Evolutionary conservation across 23 tunicate genomes (phyloP).

Genomic region (Styela clava): DNA sequence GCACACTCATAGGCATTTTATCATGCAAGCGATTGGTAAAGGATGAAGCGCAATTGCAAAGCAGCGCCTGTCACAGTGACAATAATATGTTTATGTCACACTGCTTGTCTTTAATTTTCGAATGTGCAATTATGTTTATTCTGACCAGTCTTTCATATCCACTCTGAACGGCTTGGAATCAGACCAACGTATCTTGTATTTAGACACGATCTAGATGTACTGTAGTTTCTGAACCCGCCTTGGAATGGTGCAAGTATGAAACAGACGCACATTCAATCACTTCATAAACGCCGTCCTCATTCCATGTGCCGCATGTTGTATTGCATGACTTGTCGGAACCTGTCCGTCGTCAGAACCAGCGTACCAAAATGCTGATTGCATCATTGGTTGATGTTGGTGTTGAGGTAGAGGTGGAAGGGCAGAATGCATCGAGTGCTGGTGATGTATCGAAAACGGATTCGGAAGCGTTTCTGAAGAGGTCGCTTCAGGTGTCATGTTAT

Average conservation of each 20-base stretch:
- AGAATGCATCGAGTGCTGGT: conserved; percentile 36
- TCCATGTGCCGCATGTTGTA: conserved; percentile 42
- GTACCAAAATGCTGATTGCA: conserved; percentile 66
- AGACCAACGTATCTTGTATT: no score
- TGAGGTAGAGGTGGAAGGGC: conserved; percentile 18
- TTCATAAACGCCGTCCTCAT: conserved; percentile 38
- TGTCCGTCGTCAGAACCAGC: conserved; percentile 54
- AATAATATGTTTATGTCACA: neutral
- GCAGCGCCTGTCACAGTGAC: conserved; percentile 13
- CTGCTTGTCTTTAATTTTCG: no score
- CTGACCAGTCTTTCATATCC: no score
- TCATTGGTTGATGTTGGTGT: conserved; percentile 52
- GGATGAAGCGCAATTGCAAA: neutral
- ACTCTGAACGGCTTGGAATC: no score
- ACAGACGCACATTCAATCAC: conserved; percentile 5
- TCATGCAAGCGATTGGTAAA: no score
- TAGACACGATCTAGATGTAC: no score
- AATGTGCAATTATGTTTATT: no score
- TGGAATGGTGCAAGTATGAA: no score
- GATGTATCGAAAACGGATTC: conserved; percentile 31
- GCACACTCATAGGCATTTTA: no score
- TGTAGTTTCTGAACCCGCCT: no score
- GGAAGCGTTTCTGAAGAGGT: conserved; percentile 26
- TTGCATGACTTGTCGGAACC: conserved; percentile 19
- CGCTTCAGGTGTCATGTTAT: conserved; percentile 19